These are phyloP conservation scores for Enteromius radiatus DNA, from an alignment of 2,797 vertebrate genomes.

Conservation along the genomic window DNA sequence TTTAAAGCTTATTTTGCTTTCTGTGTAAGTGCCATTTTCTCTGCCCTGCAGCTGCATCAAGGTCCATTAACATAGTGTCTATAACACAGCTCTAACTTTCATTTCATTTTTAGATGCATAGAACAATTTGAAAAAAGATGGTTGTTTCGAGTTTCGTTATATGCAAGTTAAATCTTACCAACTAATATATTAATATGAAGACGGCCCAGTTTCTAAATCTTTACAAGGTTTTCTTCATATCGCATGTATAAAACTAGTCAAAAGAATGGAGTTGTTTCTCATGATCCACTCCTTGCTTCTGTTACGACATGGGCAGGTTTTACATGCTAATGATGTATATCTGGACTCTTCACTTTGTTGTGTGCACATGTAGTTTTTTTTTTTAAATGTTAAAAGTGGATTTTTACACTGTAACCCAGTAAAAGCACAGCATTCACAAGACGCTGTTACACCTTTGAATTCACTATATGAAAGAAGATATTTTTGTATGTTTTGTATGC, in stretches of 20 bases:
- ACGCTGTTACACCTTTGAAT: conserved; percentile 1
- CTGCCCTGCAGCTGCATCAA: background rate
- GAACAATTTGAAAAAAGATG: background rate
- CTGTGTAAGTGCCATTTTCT: conserved; percentile 25
- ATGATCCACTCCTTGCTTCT: background rate
- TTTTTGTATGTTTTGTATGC: conserved; percentile 39
- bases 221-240: background rate
- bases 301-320: background rate
- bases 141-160: no score
- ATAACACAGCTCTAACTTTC: background rate
- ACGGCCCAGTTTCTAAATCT: background rate
- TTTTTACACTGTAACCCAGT: background rate
- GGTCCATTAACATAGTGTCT: background rate
- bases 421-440: background rate
- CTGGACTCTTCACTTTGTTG: background rate
- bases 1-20: conserved; percentile 4
- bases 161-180: background rate
- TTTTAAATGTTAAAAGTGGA: background rate
- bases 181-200: background rate
- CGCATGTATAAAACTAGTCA: background rate
- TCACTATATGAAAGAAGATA: conserved; percentile 1
- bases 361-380: background rate
- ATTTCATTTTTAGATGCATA: background rate
- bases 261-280: background rate
- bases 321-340: background rate